A percentile compares a stretch with the other conserved stretches of the same genome.
These are phyloP conservation scores for Desmodus rotundus DNA, from an alignment of 2,113 vertebrate species.

Conservation along the genomic window DNA sequence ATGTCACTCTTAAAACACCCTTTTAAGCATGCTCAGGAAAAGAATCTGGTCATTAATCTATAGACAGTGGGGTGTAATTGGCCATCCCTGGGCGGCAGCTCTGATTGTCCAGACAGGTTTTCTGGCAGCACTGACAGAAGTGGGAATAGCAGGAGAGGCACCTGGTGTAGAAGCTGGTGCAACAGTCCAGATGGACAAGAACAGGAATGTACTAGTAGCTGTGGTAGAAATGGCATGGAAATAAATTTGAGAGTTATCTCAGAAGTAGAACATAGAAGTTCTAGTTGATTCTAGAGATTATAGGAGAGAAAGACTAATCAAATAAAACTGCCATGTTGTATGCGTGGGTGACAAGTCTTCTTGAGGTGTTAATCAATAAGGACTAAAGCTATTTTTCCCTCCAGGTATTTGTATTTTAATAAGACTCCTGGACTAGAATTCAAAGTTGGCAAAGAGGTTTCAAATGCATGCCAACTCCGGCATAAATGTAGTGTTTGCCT, in stretches of 20 bases:
- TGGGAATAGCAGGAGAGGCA: background rate
- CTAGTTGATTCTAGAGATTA: background rate
- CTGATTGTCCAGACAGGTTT: background rate
- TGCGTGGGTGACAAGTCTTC: background rate
- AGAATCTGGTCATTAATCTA: background rate
- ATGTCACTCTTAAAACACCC: background rate
- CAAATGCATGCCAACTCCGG: background rate
- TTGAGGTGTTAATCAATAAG: background rate
- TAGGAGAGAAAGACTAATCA: background rate
- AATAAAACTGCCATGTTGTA: background rate
- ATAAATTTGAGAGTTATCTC: background rate
- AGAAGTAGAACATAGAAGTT: background rate
- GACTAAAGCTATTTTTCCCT: background rate
- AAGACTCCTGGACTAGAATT: background rate
- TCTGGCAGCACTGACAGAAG: background rate
- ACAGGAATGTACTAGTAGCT: background rate
- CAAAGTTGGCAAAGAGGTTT: background rate
- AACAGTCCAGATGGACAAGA: too few relatives aligned
- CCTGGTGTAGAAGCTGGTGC: background rate
- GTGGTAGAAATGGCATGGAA: rapidly evolving
- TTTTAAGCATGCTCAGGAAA: background rate
- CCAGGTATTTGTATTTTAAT: background rate
- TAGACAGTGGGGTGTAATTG: background rate
- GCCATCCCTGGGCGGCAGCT: background rate
- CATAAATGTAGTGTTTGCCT: background rate